Evolutionary conservation across 2,888 invertebrate genomes (phyloP).

Genomic region (Rhagium mordax): DNA sequence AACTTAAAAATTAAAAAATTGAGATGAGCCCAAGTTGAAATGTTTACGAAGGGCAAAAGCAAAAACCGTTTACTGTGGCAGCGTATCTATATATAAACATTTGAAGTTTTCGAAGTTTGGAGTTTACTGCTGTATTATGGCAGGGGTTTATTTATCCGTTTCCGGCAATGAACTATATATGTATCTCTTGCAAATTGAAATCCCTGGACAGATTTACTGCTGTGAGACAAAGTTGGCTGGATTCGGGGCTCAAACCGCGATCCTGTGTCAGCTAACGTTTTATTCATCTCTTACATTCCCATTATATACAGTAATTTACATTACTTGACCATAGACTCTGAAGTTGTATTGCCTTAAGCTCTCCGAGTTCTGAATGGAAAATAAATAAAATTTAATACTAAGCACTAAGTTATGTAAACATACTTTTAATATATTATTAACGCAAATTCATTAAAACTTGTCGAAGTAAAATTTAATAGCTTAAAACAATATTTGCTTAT

Average conservation of each 20-base stretch:
- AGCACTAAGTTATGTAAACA: too few species aligned
- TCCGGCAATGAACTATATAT: neutral
- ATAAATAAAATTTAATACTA: too few species aligned
- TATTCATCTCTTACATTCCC: neutral
- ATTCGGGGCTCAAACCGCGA: conserved; percentile 7
- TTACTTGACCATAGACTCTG: conserved; percentile 7
- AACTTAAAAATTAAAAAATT: neutral
- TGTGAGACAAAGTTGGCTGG: neutral
- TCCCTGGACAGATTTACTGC: conserved; percentile 20
- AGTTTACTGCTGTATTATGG: neutral
- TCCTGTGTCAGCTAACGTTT: conserved; percentile 12
- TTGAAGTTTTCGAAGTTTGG: neutral
- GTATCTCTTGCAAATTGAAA: conserved; percentile 14
- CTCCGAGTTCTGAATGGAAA: neutral
- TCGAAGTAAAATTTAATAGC: too few species aligned
- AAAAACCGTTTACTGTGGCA: neutral
- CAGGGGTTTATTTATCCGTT: conserved; percentile 3
- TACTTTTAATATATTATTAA: too few species aligned
- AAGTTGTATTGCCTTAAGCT: neutral
- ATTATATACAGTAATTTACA: neutral
- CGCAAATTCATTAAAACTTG: too few species aligned
- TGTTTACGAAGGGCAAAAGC: neutral
- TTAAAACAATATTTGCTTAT: too few species aligned
- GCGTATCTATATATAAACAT: neutral
- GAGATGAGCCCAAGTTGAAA: neutral